Evolutionary conservation across 1,140 invertebrate species (phyloP), one percentile per base, ranked within the genome.

Genomic region (Scaptodrosophila lebanonensis): DNA sequence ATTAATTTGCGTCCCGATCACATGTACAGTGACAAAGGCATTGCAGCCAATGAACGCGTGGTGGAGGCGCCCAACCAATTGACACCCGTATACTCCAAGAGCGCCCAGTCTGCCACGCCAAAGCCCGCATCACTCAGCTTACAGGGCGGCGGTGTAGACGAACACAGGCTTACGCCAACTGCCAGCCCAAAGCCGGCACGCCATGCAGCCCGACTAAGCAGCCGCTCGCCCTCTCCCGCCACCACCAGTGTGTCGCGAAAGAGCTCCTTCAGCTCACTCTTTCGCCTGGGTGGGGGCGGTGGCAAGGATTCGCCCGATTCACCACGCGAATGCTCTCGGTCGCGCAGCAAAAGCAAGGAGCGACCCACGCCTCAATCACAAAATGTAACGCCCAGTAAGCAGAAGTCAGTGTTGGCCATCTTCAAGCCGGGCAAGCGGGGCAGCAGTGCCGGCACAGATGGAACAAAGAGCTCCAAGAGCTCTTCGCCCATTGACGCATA

Each of bases 211-310:
- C 60, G 83, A 1, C 35, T 86, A 57, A 86, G 71, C 45, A 89
- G 85, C 58, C 86, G 88, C 18, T 89, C 88, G 9, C 85, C 72
- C 36, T 90, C 88, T 4, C 88, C 89, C 5, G 87, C 87, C 11
- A 87, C 86, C 0, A 58, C 89, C 4, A 84, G 91, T 0, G 89
- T 92, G 0, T 94, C 93, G 0, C 88, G 94, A 35, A 94, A 94
- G 76, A 94, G 92, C 60, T 94, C 93, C 13, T 94, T 95, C 66
- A 91, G 93, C 56, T 94, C 92, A 1, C 84, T 95, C 3, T 95
- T 95, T 68, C 92, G 92, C 0, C 45, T 86, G 40, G 83, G 58
- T 6, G n/a, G n/a, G n/a, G n/a, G n/a, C n/a, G 43, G 58, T 9
- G 43, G 73, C 48, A 85, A 84, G 12, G 85, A 87, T 36, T 87